phyloP scores from a whole-genome alignment of 2,797 vertebrate species.

The Mus spretus region DNA sequence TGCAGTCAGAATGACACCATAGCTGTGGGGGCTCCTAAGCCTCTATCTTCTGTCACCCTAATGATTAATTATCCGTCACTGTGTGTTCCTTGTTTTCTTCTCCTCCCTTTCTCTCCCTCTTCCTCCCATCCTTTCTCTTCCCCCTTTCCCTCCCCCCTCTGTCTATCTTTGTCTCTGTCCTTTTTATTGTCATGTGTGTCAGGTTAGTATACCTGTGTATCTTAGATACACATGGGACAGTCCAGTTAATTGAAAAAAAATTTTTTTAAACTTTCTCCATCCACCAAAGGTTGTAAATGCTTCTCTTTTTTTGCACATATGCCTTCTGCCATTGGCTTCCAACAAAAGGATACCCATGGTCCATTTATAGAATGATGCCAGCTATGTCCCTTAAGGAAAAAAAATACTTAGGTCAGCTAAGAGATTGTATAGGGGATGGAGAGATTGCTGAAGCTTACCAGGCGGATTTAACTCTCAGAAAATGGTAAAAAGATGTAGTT shows the following conservation, averaged over 20 bases:
- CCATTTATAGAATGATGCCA: slow-evolving; percentile 64
- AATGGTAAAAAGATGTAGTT: slow-evolving; percentile 21
- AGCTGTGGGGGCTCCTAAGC: slow-evolving; percentile 61
- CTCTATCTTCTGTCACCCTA: slow-evolving; percentile 68
- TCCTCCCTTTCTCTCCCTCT: slow-evolving; percentile 44
- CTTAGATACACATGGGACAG: slow-evolving; percentile 26
- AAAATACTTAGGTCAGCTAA: slow-evolving; percentile 50
- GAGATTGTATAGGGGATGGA: not conserved
- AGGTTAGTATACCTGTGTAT: slow-evolving; percentile 18
- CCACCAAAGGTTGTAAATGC: slow-evolving; percentile 59
- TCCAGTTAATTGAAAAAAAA: slow-evolving; percentile 29
- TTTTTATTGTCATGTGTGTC: not conserved
- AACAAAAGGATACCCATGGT: slow-evolving; percentile 68
- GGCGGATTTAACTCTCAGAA: not conserved
- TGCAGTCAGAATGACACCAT: slow-evolving; percentile 79
- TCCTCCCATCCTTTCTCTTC: not conserved
- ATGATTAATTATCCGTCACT: slow-evolving; percentile 66
- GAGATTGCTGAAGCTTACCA: slow-evolving; percentile 5
- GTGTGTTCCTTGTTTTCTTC: slow-evolving; percentile 46
- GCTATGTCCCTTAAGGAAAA: slow-evolving; percentile 61
- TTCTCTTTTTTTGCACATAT: slow-evolving; percentile 32
- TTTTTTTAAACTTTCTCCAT: slow-evolving; percentile 64
- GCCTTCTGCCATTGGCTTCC: not conserved
- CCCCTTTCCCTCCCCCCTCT: not conserved
- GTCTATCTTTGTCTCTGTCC: not conserved